Evolutionary conservation across 2,888 invertebrate species (phyloP), one percentile per base, ranked within the genome.

Genomic region (Pandemis heparana): DNA sequence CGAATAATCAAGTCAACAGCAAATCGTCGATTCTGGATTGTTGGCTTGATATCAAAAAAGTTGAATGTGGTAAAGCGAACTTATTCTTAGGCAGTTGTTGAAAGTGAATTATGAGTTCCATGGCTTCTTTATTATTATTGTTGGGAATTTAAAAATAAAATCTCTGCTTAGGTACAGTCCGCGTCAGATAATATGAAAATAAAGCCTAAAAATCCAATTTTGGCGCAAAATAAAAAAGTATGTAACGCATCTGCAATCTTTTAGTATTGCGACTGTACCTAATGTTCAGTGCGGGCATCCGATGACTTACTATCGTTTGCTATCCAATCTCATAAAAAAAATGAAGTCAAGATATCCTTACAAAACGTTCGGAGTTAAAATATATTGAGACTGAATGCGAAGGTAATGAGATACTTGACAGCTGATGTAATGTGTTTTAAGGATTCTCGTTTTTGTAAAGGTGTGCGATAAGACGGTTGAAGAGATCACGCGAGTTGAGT

Each of bases 361-460:
- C 14, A 5, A 48, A 5, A 7, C 6, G 23, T 5, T 4, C n/a
- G 5, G 12, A 5, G 39, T 41, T 38, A 7, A 46, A 32, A 60
- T 46, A 41, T 46, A 14, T 23, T 48, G 60, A 38, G 60, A 32
- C 39, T 48, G 38, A 48, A 59, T 60, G 9, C 38, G 46, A 46
- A 59, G 43, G 60, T 14, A 65, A 64, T 71, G 48, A 60, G 38
- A 39, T 60, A 16, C 60, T 39, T 48, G 46, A 68, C 56, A 60
- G 67, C 32, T 68, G 46, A 60, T 60, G 46, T 59, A 60, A 71
- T 60, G 51, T 39, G 23, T 48, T 65, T 64, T 48, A 71, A 65
- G 71, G 46, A 59, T 65, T 48, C 65, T 71, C n/a, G 71, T 65
- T 65, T 59, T 60, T 16, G 63, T 65, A 59, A 65, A 64, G 46